phyloP scores from a whole-genome alignment of 2,113 vertebrate species.

The Passer domesticus region DNA sequence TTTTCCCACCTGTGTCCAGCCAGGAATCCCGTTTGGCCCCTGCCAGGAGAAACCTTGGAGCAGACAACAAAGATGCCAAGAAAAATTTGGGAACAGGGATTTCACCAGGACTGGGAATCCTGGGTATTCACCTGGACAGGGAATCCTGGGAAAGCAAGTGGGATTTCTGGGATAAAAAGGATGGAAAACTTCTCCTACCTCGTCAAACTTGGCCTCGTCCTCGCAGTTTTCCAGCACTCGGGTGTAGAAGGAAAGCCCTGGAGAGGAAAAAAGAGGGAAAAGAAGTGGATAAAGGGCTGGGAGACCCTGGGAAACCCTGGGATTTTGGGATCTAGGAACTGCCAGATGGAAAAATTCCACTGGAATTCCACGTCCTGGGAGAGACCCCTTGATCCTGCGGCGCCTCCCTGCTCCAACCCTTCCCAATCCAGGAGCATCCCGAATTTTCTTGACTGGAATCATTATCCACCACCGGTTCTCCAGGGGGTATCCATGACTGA shows the following conservation, averaged over 20 bases:
- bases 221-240: background rate
- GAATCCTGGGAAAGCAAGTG: background rate
- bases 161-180: fast-evolving
- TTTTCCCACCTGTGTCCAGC: background rate
- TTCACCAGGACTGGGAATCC: background rate
- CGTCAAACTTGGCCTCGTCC: background rate
- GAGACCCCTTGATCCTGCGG: background rate
- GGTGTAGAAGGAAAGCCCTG: background rate
- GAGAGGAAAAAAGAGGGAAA: background rate
- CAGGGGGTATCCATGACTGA: background rate
- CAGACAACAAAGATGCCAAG: fast-evolving
- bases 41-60: background rate
- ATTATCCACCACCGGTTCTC: fast-evolving
- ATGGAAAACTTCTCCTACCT: background rate
- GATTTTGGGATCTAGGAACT: background rate
- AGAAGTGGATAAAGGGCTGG: fast-evolving
- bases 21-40: background rate
- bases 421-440: background rate
- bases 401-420: fast-evolving
- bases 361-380: fast-evolving
- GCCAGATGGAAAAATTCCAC: background rate
- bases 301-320: background rate
- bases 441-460: fast-evolving
- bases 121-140: background rate
- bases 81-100: background rate